Evolutionary conservation across 2,113 vertebrate genomes (phyloP).

Genomic region (Ellobius talpinus): DNA sequence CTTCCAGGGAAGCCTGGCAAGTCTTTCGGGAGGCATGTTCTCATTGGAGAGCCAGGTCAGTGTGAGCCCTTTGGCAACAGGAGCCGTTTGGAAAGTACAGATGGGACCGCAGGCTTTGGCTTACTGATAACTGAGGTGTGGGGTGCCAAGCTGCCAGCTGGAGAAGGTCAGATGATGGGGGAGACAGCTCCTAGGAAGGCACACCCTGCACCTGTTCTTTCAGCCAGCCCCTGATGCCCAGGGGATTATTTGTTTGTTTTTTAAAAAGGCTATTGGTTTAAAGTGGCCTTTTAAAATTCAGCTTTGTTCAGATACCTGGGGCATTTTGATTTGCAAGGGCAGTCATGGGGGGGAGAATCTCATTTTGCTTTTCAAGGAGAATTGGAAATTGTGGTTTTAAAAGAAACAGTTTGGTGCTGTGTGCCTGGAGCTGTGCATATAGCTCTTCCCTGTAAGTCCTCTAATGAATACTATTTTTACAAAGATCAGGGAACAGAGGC

Average conservation of each 20-base stretch:
- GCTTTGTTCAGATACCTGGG: conserved; percentile 34
- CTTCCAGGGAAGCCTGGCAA: conserved; percentile 77
- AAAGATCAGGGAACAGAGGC: conserved; percentile 31
- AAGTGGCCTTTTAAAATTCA: conserved; percentile 26
- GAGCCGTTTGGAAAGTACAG: conserved; percentile 69
- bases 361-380: conserved; percentile 35
- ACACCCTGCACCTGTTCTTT: conserved; percentile 59
- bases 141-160: conserved; percentile 56
- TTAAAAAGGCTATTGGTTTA: conserved; percentile 53
- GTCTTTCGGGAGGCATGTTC: conserved; percentile 60
- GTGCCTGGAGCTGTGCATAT: background rate
- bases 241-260: background rate
- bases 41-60: conserved; percentile 60
- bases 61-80: conserved; percentile 58
- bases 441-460: background rate
- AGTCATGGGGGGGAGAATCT: background rate
- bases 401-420: background rate
- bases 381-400: conserved; percentile 14
- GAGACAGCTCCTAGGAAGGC: conserved; percentile 63
- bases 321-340: conserved; percentile 26
- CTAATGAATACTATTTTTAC: background rate
- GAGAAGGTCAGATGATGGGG: conserved; percentile 51
- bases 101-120: conserved; percentile 64
- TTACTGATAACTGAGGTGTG: conserved; percentile 55
- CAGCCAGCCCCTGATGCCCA: background rate